Conservation (phyloP, 2,797 vertebrate species). For the Urophycis tenuis region DNA sequence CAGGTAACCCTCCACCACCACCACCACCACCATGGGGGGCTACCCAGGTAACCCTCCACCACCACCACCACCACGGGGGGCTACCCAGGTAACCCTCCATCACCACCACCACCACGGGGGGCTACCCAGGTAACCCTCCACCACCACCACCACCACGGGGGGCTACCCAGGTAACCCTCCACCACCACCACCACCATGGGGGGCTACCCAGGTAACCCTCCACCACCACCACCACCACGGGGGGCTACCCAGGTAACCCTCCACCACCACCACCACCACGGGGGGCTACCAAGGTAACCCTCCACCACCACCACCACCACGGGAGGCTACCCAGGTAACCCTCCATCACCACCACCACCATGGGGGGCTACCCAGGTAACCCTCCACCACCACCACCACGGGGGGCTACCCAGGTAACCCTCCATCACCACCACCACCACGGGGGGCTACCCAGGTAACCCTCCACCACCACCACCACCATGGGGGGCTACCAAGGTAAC, state of each 20-base stretch:
- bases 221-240: too few species aligned
- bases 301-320: too few species aligned
- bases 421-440: too few species aligned
- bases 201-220: constrained; percentile 75
- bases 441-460: constrained; percentile 79
- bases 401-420: constrained; percentile 77
- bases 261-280: too few species aligned
- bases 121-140: constrained; percentile 73
- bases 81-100: constrained; percentile 73
- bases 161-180: constrained; percentile 74
- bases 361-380: constrained; percentile 81
- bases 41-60: constrained; percentile 72
- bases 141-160: too few species aligned
- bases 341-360: too few species aligned
- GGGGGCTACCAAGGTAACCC: constrained; percentile 77
- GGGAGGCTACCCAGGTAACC: constrained; percentile 79
- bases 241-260: constrained; percentile 76
- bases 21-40: too few species aligned
- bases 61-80: too few species aligned
- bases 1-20: constrained; percentile 67
- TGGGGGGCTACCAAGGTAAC: constrained; percentile 81
- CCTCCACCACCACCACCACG: too few species aligned
- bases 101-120: too few species aligned
- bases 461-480: too few species aligned
- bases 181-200: too few species aligned